Percentiles rank a stretch among this genome's conserved stretches.
phyloP scores from a whole-genome alignment of 2,797 vertebrate species.

The Dallia pectoralis region DNA sequence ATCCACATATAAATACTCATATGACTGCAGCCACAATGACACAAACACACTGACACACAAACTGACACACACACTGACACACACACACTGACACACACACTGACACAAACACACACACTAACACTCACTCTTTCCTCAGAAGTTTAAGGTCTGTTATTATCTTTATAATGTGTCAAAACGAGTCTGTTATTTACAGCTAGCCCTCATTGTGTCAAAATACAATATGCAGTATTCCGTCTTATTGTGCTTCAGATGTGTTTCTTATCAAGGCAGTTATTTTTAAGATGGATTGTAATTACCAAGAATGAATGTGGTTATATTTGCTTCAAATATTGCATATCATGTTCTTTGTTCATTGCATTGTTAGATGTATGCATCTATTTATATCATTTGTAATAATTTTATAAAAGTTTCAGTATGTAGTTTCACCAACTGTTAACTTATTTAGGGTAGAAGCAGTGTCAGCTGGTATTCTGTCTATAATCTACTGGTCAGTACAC shows the following conservation, averaged over 20 bases:
- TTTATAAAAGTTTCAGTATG: background rate
- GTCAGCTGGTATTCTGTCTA: background rate
- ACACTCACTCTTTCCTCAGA: background rate
- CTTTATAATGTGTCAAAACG: background rate
- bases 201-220: constrained; percentile 3
- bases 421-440: background rate
- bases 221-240: background rate
- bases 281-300: background rate
- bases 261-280: background rate
- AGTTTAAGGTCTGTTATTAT: background rate
- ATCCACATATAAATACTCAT: constrained; percentile 1
- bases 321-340: background rate
- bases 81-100: background rate
- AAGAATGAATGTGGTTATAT: background rate
- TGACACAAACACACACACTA: background rate
- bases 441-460: no score
- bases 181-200: background rate
- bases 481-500: no score
- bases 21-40: background rate
- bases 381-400: background rate
- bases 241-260: background rate
- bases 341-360: background rate
- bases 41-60: background rate
- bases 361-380: background rate
- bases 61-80: background rate